Evolutionary conservation across 2,888 invertebrate species (phyloP), one percentile per base, ranked within the genome.

Genomic region (Machimus atricapillus): DNA sequence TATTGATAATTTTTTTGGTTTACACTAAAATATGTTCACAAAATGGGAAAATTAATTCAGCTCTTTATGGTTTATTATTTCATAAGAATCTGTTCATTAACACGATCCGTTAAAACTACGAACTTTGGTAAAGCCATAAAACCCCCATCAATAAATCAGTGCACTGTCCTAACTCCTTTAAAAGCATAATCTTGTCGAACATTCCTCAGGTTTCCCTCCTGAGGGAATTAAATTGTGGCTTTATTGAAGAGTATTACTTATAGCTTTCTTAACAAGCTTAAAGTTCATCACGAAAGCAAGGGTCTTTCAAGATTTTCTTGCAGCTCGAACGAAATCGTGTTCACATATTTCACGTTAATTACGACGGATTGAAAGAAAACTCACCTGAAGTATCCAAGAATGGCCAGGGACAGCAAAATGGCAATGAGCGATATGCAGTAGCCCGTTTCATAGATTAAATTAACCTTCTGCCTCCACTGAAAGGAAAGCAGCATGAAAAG

Each of bases 321-420:
- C 34, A 16, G 7, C 37, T 76, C 37, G 66, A 19, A 23, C 66
- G 2, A 23, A 66, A 66, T 4, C 19, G 23, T 12, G 66, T 66
- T 7, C 66, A 66, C 23, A 52, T 52, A 52, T 52, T 16, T n/a
- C 52, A 16, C 19, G n/a, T 52, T 52, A 52, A 19, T 66, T 23
- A 27, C 27, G 19, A 23, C 12, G 1, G 8, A 27, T 66, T 66
- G 19, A 66, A 66, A 73, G n/a, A 23, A 78, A 66, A 94, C 96
- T 96, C 93, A 98, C 98, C 96, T 96, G 94, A 98, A 98, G 93
- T 96, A 97, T 90, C 95, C 94, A 89, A 98, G 95, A 90, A 98
- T 96, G 89, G 94, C 95, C 88, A 98, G 94, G 1, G 98, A 97
- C 78, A 97, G 91, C 87, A 97, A 92, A 88, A 98, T 94, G 89